phyloP scores from a whole-genome alignment of 1,140 invertebrate species.

The Plodia interpunctella region DNA sequence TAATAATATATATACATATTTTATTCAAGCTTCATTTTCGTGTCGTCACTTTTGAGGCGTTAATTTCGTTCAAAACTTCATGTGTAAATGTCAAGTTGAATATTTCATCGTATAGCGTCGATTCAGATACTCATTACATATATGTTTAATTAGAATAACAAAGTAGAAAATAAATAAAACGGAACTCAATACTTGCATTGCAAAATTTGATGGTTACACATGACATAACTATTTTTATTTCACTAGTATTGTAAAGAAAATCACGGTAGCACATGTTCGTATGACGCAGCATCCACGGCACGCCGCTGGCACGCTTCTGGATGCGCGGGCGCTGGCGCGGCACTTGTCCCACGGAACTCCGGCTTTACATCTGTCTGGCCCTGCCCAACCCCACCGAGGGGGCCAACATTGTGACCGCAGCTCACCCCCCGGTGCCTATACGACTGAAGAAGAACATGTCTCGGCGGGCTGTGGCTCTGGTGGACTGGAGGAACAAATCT shows the following conservation, averaged over 20 bases:
- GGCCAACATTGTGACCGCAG: neutral
- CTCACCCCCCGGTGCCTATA: constrained; percentile 30
- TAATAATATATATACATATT: no score
- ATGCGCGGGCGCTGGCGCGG: constrained; percentile 48
- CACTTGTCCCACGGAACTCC: constrained; percentile 31
- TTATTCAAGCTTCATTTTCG: no score
- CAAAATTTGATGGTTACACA: no score
- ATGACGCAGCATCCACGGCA: constrained; percentile 31
- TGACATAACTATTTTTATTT: no score
- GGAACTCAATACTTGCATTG: no score
- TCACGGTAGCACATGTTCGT: neutral
- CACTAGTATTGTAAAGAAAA: neutral
- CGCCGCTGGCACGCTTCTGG: constrained; percentile 37
- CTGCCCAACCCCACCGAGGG: constrained; percentile 16
- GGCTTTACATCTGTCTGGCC: constrained; percentile 35
- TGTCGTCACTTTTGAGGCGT: no score
- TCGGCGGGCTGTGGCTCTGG: constrained; percentile 36
- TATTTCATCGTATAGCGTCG: no score
- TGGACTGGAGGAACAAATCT: constrained; percentile 23
- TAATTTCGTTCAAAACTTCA: no score
- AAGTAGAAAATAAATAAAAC: no score
- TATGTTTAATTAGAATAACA: no score
- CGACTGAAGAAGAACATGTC: constrained; percentile 21
- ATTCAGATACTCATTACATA: no score
- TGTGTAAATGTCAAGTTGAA: no score